These are phyloP conservation scores for Linyphia triangularis DNA, from an alignment of 2,888 invertebrate genomes.

Conservation along the genomic window DNA sequence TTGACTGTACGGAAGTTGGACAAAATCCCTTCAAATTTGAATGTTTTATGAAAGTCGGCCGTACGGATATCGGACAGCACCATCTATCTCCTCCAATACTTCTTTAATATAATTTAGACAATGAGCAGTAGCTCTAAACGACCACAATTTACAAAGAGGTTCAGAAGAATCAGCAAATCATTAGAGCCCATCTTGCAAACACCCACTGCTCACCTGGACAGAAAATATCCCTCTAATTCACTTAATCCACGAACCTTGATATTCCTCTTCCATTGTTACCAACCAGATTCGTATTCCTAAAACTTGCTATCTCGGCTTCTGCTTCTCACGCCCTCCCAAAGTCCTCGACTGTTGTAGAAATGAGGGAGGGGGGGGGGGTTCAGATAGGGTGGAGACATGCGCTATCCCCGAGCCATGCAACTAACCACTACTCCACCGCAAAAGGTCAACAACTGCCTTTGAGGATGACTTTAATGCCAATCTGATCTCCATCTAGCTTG, in stretches of 20 bases:
- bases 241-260: neutral
- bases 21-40: too few species aligned
- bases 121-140: too few species aligned
- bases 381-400: neutral
- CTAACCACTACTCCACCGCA: slow-evolving; percentile 23
- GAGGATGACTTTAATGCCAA: slow-evolving; percentile 48
- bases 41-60: too few species aligned
- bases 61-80: too few species aligned
- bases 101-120: too few species aligned
- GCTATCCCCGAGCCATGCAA: slow-evolving; percentile 25
- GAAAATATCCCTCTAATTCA: neutral
- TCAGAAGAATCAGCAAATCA: neutral
- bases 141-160: too few species aligned
- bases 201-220: neutral
- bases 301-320: neutral
- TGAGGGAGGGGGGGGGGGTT: neutral
- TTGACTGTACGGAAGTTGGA: too few species aligned
- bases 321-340: slow-evolving; percentile 25
- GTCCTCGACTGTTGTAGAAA: neutral
- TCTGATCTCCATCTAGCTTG: slow-evolving; percentile 50
- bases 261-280: neutral
- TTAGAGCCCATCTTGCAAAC: neutral
- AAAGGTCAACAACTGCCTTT: slow-evolving; percentile 64
- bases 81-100: too few species aligned
- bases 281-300: slow-evolving; percentile 8